Base-by-base conservation (phyloP, 2,888 invertebrate species). In the Gisinianus flammeolus region DNA sequence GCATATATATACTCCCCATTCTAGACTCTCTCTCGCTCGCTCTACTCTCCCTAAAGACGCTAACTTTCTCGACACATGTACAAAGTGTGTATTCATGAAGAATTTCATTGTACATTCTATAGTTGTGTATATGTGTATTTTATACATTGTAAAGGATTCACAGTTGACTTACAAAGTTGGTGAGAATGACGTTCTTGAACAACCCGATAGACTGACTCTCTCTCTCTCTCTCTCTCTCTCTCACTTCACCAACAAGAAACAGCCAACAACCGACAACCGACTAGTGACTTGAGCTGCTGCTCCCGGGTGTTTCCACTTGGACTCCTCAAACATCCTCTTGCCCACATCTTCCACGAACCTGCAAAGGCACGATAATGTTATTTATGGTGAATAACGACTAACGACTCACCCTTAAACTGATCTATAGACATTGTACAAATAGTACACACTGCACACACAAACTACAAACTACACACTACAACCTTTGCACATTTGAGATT, bases 321-420 rank as follows among this genome's bases (percentile, higher is more conserved):
- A 44, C 44, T 2, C 8, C 56, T 22, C 22, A n/a, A 12, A 6
- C 22, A 2, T 1, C 1, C 56, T 58, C 44, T 44, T 58, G 28
- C 12, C 28, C 26, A 62, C 24, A 62, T 28, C 24, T 58, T 28
- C 28, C 62, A 28, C 8, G 26, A 52, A 44, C 58, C 71, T 78
- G 78, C 66, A 44, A 52, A 58, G 67, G n/a, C 72, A 78, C 78
- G 78, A 78, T 78, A 78, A 78, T 78, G 67, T 78, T 78, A 73
- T 78, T 78, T 78, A 78, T 73, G 72, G 78, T 67, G 72, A 73
- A 78, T 78, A 73, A 78, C 62, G 72, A 56, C 73, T 78, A 78
- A 78, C 67, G 73, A 73, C 73, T 67, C 35, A 31, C 73, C 30
- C 33, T 64, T 35, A 72, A 78, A 78, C 78, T 78, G 78, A 78